Evolutionary conservation across 1,140 invertebrate genomes (phyloP), one percentile per base, ranked within the genome.

Genomic region (Acromyrmex charruanus): DNA sequence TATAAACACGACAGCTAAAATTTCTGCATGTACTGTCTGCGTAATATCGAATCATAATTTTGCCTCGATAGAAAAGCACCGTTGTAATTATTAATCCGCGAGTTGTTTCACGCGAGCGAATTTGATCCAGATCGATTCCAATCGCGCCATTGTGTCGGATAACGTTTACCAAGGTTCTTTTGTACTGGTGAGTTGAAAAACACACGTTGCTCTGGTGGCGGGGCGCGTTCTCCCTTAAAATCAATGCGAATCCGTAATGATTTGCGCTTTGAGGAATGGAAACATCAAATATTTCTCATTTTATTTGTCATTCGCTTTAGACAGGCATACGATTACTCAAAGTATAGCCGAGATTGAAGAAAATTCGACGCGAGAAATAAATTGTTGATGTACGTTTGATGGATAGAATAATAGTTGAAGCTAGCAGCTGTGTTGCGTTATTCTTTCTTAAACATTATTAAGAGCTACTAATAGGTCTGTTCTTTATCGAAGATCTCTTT

Each of bases 91-190:
- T 84, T 84, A 84, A 84, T 84, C 80, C 80, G 28, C 80, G 80
- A 84, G 80, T 61, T 74, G 80, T 75, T 84, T 84, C 80, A 84
- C 80, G 80, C 80, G 69, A 84, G 80, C 71, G 80, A 84, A 84
- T 84, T 84, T 84, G 80, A 84, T 84, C 80, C 80, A 84, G 80
- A 84, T 84, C 80, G 80, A 84, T 84, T 84, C 80, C 80, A 84
- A 84, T 74, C 69, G 69, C 80, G 69, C 69, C 80, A 84, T 84
- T 84, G 80, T 84, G 80, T 75, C 80, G 80, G 80, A 84, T 84
- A 84, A 84, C 55, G 80, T 84, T 84, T 84, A 75, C 68, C 80
- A 75, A 75, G 80, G 80, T 84, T 84, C 80, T 84, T 84, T 84
- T 84, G 80, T 84, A 31, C 69, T 9, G 49, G 65, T 21, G 65